phyloP scores from a whole-genome alignment of 2,888 invertebrate genomes.

The Pollenia labialis region DNA sequence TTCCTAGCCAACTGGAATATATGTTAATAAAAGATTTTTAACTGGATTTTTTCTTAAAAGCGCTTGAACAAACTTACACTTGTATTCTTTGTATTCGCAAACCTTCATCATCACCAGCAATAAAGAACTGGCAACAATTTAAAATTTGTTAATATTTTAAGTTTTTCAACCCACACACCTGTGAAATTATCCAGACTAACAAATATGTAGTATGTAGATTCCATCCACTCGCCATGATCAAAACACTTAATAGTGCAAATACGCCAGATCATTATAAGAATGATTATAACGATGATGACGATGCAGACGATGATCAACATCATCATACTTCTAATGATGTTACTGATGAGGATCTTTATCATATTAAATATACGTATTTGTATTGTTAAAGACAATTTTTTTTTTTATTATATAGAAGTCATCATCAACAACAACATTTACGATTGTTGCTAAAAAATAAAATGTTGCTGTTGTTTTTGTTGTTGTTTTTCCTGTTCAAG shows the following conservation, averaged over 20 bases:
- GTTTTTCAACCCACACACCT: slow-evolving; percentile 70
- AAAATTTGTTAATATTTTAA: slow-evolving; percentile 57
- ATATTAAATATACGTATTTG: slow-evolving; percentile 41
- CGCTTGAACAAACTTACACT: neutral
- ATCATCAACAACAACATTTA: slow-evolving; percentile 24
- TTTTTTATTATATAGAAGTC: slow-evolving; percentile 22
- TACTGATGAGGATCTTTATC: slow-evolving; percentile 46
- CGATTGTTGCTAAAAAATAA: neutral
- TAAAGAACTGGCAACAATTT: slow-evolving; percentile 66
- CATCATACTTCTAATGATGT: slow-evolving; percentile 43
- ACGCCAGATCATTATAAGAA: slow-evolving; percentile 10
- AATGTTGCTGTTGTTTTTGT: neutral
- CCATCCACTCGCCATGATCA: slow-evolving; percentile 33
- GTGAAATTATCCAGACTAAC: slow-evolving; percentile 61
- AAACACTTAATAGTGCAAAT: slow-evolving; percentile 26
- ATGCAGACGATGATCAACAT: neutral
- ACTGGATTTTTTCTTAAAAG: neutral
- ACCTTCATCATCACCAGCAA: slow-evolving; percentile 50
- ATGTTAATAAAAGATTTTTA: slow-evolving; percentile 1
- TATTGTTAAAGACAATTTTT: slow-evolving; percentile 17
- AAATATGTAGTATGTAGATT: too few species aligned
- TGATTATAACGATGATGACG: slow-evolving; percentile 24
- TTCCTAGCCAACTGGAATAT: neutral
- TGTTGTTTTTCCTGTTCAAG: slow-evolving; percentile 29
- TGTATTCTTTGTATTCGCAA: slow-evolving; percentile 9